A percentile compares a stretch with the other conserved stretches of the same genome.
Evolutionary conservation across 2,797 vertebrate genomes (phyloP).

Genomic region (Acanthurus tractus): DNA sequence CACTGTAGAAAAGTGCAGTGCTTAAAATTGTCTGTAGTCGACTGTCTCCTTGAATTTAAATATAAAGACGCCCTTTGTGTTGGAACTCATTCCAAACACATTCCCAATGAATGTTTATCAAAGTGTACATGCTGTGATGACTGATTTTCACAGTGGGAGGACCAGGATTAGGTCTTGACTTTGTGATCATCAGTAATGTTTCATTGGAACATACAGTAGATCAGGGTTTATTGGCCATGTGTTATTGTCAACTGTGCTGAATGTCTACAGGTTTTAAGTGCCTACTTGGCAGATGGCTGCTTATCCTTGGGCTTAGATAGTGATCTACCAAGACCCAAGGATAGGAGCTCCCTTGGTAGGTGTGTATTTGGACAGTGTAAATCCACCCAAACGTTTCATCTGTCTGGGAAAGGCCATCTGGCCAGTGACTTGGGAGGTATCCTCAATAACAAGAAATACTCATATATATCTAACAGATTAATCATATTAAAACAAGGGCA

Average conservation of each 20-base stretch:
- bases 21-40: background rate
- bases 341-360: constrained; percentile 22
- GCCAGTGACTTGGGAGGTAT: constrained; percentile 5
- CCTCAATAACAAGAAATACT: background rate
- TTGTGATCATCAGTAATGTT: background rate
- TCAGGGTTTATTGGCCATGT: constrained; percentile 42
- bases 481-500: background rate
- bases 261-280: constrained; percentile 20
- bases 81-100: background rate
- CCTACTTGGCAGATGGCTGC: constrained; percentile 62
- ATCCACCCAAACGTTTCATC: constrained; percentile 27
- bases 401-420: constrained; percentile 38
- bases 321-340: constrained; percentile 35
- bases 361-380: background rate
- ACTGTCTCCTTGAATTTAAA: background rate
- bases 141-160: constrained; percentile 1
- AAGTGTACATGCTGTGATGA: background rate
- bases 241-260: background rate
- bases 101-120: background rate
- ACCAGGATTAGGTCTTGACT: constrained; percentile 1
- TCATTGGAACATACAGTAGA: constrained; percentile 18
- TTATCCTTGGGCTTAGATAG: constrained; percentile 62
- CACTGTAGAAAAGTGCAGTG: background rate
- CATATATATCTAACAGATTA: background rate
- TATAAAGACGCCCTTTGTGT: background rate